A percentile compares a stretch with the other conserved stretches of the same genome.
phyloP scores from a whole-genome alignment of 2,888 invertebrate genomes.

The Watsonalla cultraria region DNA sequence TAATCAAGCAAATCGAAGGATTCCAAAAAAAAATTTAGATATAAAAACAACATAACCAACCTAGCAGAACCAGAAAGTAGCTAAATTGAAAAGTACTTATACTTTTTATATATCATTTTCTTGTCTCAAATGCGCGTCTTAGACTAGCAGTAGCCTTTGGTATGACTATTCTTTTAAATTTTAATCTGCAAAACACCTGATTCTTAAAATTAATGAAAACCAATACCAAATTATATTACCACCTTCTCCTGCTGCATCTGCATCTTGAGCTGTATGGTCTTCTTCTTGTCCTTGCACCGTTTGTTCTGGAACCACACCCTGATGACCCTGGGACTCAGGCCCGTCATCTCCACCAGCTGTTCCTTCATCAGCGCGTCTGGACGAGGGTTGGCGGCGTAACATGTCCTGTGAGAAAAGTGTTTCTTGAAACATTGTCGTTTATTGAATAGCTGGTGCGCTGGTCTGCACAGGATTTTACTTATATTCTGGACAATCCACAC shows the following conservation, averaged over 20 bases:
- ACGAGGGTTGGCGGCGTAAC: conserved; percentile 98
- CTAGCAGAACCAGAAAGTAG: too few relatives aligned
- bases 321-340: conserved; percentile 97
- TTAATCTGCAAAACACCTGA: conserved; percentile 3
- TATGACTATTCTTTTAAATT: too few relatives aligned
- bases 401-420: conserved; percentile 80
- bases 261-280: conserved; percentile 97
- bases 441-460: too few relatives aligned
- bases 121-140: too few relatives aligned
- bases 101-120: too few relatives aligned
- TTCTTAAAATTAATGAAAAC: conserved; percentile 7
- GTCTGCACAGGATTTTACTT: too few relatives aligned
- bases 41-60: too few relatives aligned
- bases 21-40: too few relatives aligned
- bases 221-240: conserved; percentile 41
- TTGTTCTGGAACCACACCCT: conserved; percentile 99
- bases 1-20: too few relatives aligned
- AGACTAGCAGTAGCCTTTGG: too few relatives aligned
- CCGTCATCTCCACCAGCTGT: conserved; percentile 99
- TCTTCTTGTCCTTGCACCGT: conserved; percentile 98
- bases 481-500: too few relatives aligned
- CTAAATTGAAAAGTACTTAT: too few relatives aligned
- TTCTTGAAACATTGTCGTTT: neutral
- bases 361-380: conserved; percentile 99
- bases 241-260: conserved; percentile 99